Evolutionary conservation across 2,797 vertebrate genomes (phyloP).

Genomic region (Hephaestus fuliginosus): DNA sequence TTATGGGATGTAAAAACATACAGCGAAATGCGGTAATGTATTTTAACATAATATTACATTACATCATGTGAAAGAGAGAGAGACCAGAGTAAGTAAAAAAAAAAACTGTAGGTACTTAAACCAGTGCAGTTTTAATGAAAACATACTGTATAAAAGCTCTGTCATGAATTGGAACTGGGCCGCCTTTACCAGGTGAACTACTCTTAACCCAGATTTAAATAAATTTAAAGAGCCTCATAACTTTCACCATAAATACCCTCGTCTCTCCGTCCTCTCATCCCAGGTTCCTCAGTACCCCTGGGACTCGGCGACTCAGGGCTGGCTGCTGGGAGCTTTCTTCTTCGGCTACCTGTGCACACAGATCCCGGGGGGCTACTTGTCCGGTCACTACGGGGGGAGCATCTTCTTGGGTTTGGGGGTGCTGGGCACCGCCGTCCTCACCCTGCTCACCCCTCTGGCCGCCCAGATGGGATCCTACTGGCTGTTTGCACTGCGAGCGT

Average conservation of each 20-base stretch:
- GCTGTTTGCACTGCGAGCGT: conserved; percentile 86
- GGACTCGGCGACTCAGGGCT: conserved; percentile 88
- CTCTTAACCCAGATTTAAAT: too few species aligned
- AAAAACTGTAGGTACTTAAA: too few species aligned
- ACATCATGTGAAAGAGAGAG: too few species aligned
- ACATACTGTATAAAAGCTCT: too few species aligned
- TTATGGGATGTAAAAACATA: too few species aligned
- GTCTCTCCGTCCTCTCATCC: not conserved
- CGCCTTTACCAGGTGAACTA: too few species aligned
- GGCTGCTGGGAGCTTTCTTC: conserved; percentile 90
- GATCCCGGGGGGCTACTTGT: conserved; percentile 89
- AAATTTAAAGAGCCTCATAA: too few species aligned
- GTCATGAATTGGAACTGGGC: too few species aligned
- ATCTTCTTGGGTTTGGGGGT: conserved; percentile 88
- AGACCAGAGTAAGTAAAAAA: too few species aligned
- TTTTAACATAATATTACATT: too few species aligned
- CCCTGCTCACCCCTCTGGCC: conserved; percentile 87
- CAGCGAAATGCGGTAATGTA: too few species aligned
- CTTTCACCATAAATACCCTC: not conserved
- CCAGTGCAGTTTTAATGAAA: too few species aligned
- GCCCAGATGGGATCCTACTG: conserved; percentile 82
- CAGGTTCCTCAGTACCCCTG: conserved; percentile 87
- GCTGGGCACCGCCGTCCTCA: conserved; percentile 86
- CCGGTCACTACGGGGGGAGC: conserved; percentile 87
- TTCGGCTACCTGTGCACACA: conserved; percentile 90